Percentiles rank a stretch among this genome's conserved stretches.
Conservation (phyloP, 92 coral and sea anemone genomes). For the Pocillopora grandis region DNA sequence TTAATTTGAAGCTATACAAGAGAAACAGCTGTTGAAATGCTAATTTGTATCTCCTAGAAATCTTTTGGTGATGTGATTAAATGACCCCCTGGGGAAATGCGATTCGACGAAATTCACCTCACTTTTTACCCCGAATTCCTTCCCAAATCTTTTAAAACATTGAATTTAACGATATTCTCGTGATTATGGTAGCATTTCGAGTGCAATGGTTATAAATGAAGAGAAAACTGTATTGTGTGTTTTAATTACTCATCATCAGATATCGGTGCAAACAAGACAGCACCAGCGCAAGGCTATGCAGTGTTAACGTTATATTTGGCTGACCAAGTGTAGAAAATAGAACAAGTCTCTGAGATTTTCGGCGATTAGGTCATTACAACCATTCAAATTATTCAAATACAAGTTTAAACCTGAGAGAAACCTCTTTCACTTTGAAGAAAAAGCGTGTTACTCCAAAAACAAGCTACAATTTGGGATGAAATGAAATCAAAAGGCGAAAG, state of each 20-base stretch:
- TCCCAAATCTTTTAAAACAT: background rate
- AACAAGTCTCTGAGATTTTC: background rate
- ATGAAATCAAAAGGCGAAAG: background rate
- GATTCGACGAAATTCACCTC: background rate
- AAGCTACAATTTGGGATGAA: background rate
- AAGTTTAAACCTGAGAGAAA: background rate
- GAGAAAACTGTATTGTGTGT: background rate
- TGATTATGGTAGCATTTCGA: background rate
- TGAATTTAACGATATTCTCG: background rate
- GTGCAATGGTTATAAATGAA: background rate
- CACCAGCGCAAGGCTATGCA: background rate
- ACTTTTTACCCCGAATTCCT: background rate
- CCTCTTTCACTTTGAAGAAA: background rate
- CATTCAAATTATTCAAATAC: background rate
- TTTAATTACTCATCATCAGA: background rate
- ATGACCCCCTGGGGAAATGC: constrained; percentile 9
- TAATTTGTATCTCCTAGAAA: background rate
- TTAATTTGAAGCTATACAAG: background rate
- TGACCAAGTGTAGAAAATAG: background rate
- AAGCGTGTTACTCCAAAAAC: background rate
- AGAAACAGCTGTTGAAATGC: constrained; percentile 5
- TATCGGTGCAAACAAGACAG: background rate
- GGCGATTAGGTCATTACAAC: background rate
- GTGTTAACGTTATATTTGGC: background rate
- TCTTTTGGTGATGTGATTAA: background rate